These are phyloP conservation scores for Oscheius onirici DNA, from an alignment of 2,888 invertebrate genomes.

Conservation along the genomic window DNA sequence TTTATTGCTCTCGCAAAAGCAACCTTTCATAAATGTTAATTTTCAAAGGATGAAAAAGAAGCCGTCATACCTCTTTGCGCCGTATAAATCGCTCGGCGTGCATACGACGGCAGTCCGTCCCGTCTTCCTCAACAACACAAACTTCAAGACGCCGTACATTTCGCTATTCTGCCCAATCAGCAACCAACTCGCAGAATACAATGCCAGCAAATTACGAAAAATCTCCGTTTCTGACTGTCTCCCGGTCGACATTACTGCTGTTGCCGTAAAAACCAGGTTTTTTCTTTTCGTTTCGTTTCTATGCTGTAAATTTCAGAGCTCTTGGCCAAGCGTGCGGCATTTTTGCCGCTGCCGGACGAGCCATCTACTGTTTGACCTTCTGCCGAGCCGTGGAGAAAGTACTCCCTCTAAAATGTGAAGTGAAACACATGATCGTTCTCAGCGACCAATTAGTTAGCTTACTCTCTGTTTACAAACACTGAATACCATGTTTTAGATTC, in stretches of 20 bases:
- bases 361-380: slow-evolving; percentile 45
- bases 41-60: slow-evolving; percentile 22
- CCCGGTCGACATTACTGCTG: slow-evolving; percentile 28
- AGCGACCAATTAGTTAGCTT: slow-evolving; percentile 38
- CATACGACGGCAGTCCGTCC: slow-evolving; percentile 22
- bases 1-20: too few relatives aligned
- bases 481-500: slow-evolving; percentile 31
- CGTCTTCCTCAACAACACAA: slow-evolving; percentile 7
- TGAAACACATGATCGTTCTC: slow-evolving; percentile 44
- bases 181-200: slow-evolving; percentile 27
- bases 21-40: neutral
- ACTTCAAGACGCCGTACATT: slow-evolving; percentile 11
- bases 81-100: slow-evolving; percentile 29
- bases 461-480: neutral
- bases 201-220: slow-evolving; percentile 20
- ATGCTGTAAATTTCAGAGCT: slow-evolving; percentile 32
- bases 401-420: slow-evolving; percentile 1
- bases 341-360: slow-evolving; percentile 44
- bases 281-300: neutral
- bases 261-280: slow-evolving; percentile 53
- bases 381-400: slow-evolving; percentile 40
- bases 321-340: neutral
- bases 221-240: slow-evolving; percentile 30
- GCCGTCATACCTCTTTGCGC: slow-evolving; percentile 24
- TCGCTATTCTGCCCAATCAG: slow-evolving; percentile 24